Evolutionary conservation across 2,113 vertebrate species (phyloP).

Genomic region (Myocastor coypus): DNA sequence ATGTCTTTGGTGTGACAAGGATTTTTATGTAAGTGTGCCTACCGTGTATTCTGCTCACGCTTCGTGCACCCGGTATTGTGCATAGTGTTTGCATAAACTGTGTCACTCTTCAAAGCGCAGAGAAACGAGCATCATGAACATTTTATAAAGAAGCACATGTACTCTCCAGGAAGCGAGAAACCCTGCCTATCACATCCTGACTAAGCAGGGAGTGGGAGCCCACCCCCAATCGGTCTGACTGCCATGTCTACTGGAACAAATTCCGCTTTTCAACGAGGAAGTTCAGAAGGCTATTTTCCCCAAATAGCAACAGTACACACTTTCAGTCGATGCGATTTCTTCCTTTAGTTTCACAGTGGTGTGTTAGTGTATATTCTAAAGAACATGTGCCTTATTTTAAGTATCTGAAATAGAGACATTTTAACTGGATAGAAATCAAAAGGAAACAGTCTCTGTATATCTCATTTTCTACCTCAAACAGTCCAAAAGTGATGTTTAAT

Average conservation of each 20-base stretch:
- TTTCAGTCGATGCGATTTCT: not conserved
- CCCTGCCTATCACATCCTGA: not conserved
- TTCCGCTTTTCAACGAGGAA: not conserved
- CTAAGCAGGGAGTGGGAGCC: rapidly evolving
- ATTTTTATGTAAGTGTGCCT: not conserved
- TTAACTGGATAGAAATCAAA: not conserved
- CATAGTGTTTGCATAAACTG: not conserved
- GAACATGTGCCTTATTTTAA: not conserved
- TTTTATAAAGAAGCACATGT: not conserved
- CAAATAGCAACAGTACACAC: not conserved
- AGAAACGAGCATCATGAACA: not conserved
- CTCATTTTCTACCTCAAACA: constrained; percentile 11
- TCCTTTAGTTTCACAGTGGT: not conserved
- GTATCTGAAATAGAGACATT: constrained; percentile 24
- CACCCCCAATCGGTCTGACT: too few species aligned
- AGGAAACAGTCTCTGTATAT: not conserved
- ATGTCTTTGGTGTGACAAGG: not conserved
- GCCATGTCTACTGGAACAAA: not conserved
- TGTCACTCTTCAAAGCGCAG: not conserved
- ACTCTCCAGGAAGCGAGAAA: not conserved
- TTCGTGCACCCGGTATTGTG: not conserved
- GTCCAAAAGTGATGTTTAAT: not conserved
- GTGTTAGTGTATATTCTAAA: not conserved
- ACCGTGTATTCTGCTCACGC: not conserved
- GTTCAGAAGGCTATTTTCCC: not conserved